Base-by-base conservation (phyloP, 2,888 invertebrate genomes). In the Diadegma fenestrale region DNA sequence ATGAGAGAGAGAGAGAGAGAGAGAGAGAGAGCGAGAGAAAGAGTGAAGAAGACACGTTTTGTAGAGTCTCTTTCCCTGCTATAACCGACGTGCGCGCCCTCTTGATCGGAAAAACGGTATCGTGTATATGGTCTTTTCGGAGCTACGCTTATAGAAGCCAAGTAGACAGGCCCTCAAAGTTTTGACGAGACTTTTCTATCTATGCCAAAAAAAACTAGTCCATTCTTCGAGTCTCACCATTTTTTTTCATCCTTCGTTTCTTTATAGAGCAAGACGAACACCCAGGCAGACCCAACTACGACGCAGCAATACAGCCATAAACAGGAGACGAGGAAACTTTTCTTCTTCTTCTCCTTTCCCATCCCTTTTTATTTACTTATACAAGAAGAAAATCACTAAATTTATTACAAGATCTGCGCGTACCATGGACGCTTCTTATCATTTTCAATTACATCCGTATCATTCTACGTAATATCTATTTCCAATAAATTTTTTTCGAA, bases 31-130 rank as follows among this genome's bases (percentile, higher is more conserved):
- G n/a, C n/a, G n/a, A n/a, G n/a, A n/a, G n/a, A n/a, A 26, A n/a
- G 26, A 45, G 17, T 22, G 48, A 54, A 30, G 68, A 66, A 69
- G 82, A 82, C 79, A 82, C 82, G 86, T 84, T 80, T 75, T 75
- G 80, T 64, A 73, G 80, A 82, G 84, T 78, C 77, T 64, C 84
- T 63, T 76, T 54, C 69, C 61, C 43, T 75, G 37, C 37, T 37
- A 37, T 37, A 58, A 82, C 69, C 78, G 54, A 77, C 63, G 80
- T 72, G 79, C 14, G 64, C 80, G 72, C 58, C 69, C 77, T 69
- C 68, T 80, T 48, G 72, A 54, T 54, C 45, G 48, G 72, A 77
- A 80, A 72, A 72, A 37, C 68, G 58, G 43, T 30, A 58, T 58
- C 19, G 58, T 61, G 22, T 73, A 17, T 30, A 30, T 33, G 43